Conservation (phyloP, 37 sponge, comb jelly and placozoan genomes). For the Theonella swinhoei region DNA sequence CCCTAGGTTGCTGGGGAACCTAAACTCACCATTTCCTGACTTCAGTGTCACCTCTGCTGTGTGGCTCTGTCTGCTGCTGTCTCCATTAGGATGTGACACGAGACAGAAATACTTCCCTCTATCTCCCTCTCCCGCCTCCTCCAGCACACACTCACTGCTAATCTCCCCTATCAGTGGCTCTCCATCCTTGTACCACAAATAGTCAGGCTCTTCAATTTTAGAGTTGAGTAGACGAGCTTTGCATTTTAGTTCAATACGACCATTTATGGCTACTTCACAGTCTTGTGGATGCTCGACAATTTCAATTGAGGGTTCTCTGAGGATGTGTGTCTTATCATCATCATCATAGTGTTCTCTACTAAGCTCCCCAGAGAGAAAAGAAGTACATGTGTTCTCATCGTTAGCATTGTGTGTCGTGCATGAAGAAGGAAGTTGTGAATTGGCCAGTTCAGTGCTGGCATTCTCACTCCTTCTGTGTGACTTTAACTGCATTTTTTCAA, state of each 20-base stretch:
- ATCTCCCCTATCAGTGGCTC: slow-evolving; percentile 51
- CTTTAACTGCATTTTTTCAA: background rate
- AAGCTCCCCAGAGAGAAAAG: background rate
- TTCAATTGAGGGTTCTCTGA: background rate
- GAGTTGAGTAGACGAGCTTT: slow-evolving; percentile 13
- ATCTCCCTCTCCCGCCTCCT: slow-evolving; percentile 34
- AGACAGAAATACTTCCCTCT: slow-evolving; percentile 49
- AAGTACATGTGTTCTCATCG: background rate
- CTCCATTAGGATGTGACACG: slow-evolving; percentile 23
- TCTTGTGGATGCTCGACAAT: slow-evolving; percentile 43
- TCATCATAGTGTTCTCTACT: background rate
- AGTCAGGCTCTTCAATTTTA: background rate
- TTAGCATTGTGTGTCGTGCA: background rate
- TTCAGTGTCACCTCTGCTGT: slow-evolving; percentile 7
- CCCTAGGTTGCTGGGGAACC: background rate
- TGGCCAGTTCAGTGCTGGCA: background rate
- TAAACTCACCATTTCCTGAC: background rate
- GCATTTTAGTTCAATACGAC: slow-evolving; percentile 29
- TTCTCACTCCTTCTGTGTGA: background rate
- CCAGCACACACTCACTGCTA: slow-evolving; percentile 2
- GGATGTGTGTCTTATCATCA: background rate
- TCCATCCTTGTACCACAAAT: slow-evolving; percentile 60
- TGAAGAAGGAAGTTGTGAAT: background rate
- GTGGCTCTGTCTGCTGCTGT: background rate
- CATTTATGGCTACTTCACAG: background rate